Percentiles rank a stretch among this genome's conserved stretches.
Conservation (phyloP, 2,888 invertebrate genomes). For the Mongoloraphidia duomilia region DNA sequence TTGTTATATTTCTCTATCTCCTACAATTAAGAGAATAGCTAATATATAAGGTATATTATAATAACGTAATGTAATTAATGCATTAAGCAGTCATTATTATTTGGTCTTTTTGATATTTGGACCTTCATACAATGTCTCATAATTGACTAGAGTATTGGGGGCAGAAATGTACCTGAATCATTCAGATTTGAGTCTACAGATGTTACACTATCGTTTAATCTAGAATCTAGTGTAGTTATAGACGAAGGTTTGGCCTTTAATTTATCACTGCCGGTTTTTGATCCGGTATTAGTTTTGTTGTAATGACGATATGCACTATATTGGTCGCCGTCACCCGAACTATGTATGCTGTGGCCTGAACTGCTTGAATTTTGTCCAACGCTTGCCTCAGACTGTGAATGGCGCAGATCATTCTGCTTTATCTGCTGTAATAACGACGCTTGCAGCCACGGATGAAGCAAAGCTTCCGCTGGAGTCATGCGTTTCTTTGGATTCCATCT, state of each 20-base stretch:
- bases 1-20: too few species aligned
- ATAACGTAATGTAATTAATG: too few species aligned
- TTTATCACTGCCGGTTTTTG: conserved; percentile 23
- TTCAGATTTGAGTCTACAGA: conserved; percentile 38
- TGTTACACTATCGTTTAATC: conserved; percentile 29
- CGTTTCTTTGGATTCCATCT: conserved; percentile 89
- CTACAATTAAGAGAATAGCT: too few species aligned
- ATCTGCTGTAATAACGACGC: conserved; percentile 31
- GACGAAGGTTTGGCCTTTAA: conserved; percentile 25
- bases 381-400: conserved; percentile 36
- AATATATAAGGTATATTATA: too few species aligned
- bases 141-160: conserved; percentile 37
- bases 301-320: conserved; percentile 16
- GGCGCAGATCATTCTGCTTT: conserved; percentile 27
- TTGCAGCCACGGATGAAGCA: conserved; percentile 75
- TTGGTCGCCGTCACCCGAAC: conserved; percentile 8
- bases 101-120: too few species aligned
- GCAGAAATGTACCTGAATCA: conserved; percentile 47
- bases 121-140: background rate
- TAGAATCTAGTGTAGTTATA: conserved; percentile 19
- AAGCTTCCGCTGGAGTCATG: conserved; percentile 82
- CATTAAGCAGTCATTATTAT: too few species aligned
- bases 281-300: conserved; percentile 23
- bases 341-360: conserved; percentile 9
- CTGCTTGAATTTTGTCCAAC: conserved; percentile 21